These are phyloP conservation scores for Musca vetustissima DNA, from an alignment of 1,140 invertebrate genomes.

Conservation along the genomic window DNA sequence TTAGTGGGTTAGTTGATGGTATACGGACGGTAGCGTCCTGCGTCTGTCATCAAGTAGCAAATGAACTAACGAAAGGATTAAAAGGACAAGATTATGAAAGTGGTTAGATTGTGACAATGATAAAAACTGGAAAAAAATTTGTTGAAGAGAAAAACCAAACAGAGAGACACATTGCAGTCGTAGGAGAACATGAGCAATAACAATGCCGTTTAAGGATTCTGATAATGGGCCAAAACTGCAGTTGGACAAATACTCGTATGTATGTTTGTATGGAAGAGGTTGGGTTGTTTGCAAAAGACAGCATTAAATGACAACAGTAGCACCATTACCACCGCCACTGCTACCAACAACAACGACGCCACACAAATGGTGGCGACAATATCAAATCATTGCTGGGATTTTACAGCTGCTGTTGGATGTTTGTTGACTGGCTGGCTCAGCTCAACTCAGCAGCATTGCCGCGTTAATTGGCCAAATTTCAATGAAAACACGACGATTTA, in stretches of 20 bases:
- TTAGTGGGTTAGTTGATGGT: not conserved
- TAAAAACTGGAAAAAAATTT: not conserved
- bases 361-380: too few species aligned
- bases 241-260: too few species aligned
- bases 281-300: constrained; percentile 12
- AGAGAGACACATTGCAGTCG: not conserved
- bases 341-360: not conserved
- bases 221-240: too few species aligned
- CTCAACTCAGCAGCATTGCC: not conserved
- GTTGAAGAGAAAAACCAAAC: constrained; percentile 5
- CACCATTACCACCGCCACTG: constrained; percentile 27
- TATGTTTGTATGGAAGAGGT: too few species aligned
- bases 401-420: constrained; percentile 12
- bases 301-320: not conserved
- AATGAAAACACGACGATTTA: constrained; percentile 25
- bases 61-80: not conserved
- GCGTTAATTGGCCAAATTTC: constrained; percentile 32
- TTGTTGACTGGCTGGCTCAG: too few species aligned
- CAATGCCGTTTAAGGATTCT: too few species aligned
- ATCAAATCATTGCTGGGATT: not conserved
- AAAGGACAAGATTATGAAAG: constrained; percentile 10
- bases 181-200: not conserved
- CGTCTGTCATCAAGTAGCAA: not conserved
- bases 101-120: constrained; percentile 13
- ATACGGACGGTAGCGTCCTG: not conserved